Evolutionary conservation across 2,113 vertebrate species (phyloP).

Genomic region (Tragelaphus buxtoni): DNA sequence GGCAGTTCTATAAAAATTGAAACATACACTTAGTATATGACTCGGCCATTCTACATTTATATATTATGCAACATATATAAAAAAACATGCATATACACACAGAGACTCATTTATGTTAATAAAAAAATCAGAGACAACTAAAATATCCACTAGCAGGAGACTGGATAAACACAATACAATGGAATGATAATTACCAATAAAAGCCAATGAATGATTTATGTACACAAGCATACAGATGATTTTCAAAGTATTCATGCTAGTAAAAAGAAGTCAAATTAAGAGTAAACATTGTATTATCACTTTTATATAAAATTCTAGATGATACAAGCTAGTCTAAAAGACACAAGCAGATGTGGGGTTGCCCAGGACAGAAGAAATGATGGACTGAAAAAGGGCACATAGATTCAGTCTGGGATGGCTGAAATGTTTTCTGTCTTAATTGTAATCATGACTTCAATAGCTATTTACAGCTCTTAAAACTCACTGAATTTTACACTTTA

Average conservation of each 20-base stretch:
- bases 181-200: neutral
- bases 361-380: neutral
- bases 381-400: neutral
- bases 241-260: neutral
- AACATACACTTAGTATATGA: neutral
- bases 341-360: neutral
- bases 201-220: neutral
- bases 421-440: neutral
- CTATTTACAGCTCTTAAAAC: neutral
- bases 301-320: neutral
- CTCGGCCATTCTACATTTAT: neutral
- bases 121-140: neutral
- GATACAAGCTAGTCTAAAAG: neutral
- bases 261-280: neutral
- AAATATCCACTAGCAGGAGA: neutral
- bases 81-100: neutral
- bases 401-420: neutral
- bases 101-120: neutral
- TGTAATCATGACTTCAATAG: neutral
- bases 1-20: neutral
- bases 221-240: neutral
- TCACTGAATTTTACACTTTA: neutral
- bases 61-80: neutral
- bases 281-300: neutral
- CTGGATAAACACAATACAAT: neutral